Conservation (phyloP, 2,113 vertebrate species). For the Alexandromys fortis region DNA sequence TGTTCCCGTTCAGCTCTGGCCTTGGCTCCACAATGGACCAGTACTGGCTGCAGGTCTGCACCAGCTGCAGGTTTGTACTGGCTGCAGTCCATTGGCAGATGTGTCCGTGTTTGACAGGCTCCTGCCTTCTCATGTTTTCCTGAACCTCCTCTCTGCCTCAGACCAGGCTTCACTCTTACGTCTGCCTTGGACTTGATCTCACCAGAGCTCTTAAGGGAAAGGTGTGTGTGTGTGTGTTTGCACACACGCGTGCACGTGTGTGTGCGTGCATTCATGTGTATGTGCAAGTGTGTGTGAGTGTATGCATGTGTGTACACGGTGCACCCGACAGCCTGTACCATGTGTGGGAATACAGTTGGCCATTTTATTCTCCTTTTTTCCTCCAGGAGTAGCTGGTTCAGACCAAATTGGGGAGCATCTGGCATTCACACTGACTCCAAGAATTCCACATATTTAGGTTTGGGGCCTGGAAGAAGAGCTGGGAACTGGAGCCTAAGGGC, state of each 20-base stretch:
- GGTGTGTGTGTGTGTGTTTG: not conserved
- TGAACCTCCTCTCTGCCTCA: no score
- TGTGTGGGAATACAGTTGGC: not conserved
- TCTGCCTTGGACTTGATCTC: not conserved
- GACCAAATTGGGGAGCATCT: not conserved
- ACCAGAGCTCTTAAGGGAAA: not conserved
- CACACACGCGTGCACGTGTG: not conserved
- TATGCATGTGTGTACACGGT: no score
- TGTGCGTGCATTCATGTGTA: not conserved
- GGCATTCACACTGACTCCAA: not conserved
- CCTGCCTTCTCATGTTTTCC: not conserved
- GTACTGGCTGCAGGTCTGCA: not conserved
- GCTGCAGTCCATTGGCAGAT: not conserved
- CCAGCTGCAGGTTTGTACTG: no score
- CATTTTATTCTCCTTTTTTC: not conserved
- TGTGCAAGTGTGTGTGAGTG: not conserved
- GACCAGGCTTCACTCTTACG: not conserved
- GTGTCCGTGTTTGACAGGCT: not conserved
- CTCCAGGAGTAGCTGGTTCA: not conserved
- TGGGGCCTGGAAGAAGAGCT: not conserved
- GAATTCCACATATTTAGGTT: not conserved
- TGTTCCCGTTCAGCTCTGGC: rapidly evolving
- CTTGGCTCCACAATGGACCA: rapidly evolving
- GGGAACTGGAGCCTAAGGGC: not conserved
- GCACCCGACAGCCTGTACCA: not conserved